A percentile compares a stretch with the other conserved stretches of the same genome.
Evolutionary conservation across 2,113 vertebrate genomes (phyloP).

Genomic region (Cavia aperea): DNA sequence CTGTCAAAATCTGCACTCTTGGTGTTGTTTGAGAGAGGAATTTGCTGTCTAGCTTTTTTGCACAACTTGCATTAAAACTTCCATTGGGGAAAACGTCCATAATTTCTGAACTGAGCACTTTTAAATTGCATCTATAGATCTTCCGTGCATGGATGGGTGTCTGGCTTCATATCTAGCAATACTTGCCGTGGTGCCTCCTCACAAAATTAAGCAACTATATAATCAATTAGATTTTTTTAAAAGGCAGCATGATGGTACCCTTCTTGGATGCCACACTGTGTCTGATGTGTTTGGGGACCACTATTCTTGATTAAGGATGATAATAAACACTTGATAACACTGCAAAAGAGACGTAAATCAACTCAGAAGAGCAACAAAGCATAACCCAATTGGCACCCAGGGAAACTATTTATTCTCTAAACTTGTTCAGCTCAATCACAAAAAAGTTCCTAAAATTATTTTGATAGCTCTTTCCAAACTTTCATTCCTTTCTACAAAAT

Average conservation of each 20-base stretch:
- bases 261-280: constrained; percentile 59
- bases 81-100: constrained; percentile 24
- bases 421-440: constrained; percentile 22
- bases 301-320: constrained; percentile 67
- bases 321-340: constrained; percentile 57
- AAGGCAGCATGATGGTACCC: constrained; percentile 53
- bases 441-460: constrained; percentile 32
- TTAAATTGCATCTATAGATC: constrained; percentile 74
- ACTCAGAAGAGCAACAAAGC: constrained; percentile 30
- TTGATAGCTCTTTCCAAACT: not conserved
- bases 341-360: constrained; percentile 57
- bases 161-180: constrained; percentile 60
- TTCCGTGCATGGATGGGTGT: constrained; percentile 63
- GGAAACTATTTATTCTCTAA: constrained; percentile 48
- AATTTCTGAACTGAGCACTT: constrained; percentile 64
- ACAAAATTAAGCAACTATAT: constrained; percentile 70
- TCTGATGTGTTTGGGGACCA: constrained; percentile 69
- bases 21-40: constrained; percentile 35
- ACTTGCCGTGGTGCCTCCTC: constrained; percentile 64
- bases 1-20: not conserved
- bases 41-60: not conserved
- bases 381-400: constrained; percentile 57
- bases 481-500: not conserved
- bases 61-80: not conserved
- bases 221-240: constrained; percentile 69